Evolutionary conservation across 2,888 invertebrate species (phyloP).

Genomic region (Rhabditoides inermis): DNA sequence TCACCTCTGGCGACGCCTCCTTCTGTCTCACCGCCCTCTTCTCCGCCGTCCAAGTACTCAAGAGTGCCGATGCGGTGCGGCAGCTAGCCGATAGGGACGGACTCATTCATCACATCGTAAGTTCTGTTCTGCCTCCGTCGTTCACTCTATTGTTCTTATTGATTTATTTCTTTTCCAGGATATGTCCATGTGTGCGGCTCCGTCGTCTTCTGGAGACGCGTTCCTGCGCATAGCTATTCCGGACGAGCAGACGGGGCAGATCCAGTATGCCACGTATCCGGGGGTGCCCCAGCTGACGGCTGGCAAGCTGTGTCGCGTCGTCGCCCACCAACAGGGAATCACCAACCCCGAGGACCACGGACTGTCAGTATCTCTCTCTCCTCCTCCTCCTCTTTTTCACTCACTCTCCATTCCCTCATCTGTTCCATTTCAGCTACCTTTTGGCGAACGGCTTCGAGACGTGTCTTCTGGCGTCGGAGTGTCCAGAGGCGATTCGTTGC

Average conservation of each 20-base stretch:
- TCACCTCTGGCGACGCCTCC: constrained; percentile 70
- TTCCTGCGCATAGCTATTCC: constrained; percentile 78
- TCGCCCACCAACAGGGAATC: constrained; percentile 86
- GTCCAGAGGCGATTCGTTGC: constrained; percentile 77
- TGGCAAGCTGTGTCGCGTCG: constrained; percentile 75
- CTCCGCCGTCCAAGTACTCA: constrained; percentile 80
- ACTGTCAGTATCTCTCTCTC: constrained; percentile 61
- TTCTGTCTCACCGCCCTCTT: constrained; percentile 88
- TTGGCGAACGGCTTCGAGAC: constrained; percentile 63
- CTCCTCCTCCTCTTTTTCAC: not conserved
- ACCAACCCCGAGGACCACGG: constrained; percentile 94
- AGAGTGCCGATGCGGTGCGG: constrained; percentile 59
- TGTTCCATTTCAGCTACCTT: constrained; percentile 34
- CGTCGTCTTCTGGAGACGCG: constrained; percentile 17
- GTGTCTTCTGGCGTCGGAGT: constrained; percentile 76
- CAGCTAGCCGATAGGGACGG: constrained; percentile 20
- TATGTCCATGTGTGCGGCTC: constrained; percentile 6
- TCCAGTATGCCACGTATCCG: constrained; percentile 74
- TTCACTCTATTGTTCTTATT: too few species aligned
- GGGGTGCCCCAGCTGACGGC: constrained; percentile 86
- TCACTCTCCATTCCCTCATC: not conserved
- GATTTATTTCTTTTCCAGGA: constrained; percentile 3
- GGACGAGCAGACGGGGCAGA: constrained; percentile 82
- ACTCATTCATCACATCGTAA: constrained; percentile 7
- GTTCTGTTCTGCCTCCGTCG: not conserved